Base-by-base conservation (phyloP, 2,888 invertebrate genomes). In the Trachelus tabidus region DNA sequence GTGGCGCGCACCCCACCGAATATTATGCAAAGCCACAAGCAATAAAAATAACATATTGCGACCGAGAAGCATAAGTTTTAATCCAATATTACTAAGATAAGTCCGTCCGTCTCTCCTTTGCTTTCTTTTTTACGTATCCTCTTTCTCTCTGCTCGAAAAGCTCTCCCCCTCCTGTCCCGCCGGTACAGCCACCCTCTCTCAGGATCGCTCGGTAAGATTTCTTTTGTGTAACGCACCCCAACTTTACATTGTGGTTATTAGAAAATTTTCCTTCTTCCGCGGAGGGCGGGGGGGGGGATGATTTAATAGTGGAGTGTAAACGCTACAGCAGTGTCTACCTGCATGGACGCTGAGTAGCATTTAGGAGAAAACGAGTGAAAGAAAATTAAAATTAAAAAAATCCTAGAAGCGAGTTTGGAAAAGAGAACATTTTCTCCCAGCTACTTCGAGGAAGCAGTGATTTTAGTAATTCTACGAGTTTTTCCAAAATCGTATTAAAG, bases 1-100 rank as follows among this genome's bases (percentile, higher is more conserved):
- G 73, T 15, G 12, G 79, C 77, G 73, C 68, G 34, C 81, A 73
- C 83, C 84, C 83, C 83, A 82, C 75, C 83, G 89, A 90, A 88
- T 89, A 91, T 91, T 91, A 91, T 91, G 91, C 91, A 91, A 91
- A 91, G 90, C 91, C 90, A 88, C 89, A 87, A 89, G 91, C 90
- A 91, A 91, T 91, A 91, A 91, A 91, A 91, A 91, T 91, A 91
- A 91, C 91, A 91, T 91, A 91, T 91, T 91, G 91, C 91, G 86
- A 87, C 85, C 88, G 89, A 84, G 87, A 89, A 88, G 90, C 89
- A 89, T 89, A 91, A 91, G 91, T 91, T 91, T 91, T 91, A 91
- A 91, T 91, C 91, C 91, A 91, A 91, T 91, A 91, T 90, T 90
- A 91, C 90, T 85, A 86, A 91, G 91, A 90, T 91, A 91, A 91